phyloP scores from a whole-genome alignment of 2,888 invertebrate species.

The Agonopterix heracliana region DNA sequence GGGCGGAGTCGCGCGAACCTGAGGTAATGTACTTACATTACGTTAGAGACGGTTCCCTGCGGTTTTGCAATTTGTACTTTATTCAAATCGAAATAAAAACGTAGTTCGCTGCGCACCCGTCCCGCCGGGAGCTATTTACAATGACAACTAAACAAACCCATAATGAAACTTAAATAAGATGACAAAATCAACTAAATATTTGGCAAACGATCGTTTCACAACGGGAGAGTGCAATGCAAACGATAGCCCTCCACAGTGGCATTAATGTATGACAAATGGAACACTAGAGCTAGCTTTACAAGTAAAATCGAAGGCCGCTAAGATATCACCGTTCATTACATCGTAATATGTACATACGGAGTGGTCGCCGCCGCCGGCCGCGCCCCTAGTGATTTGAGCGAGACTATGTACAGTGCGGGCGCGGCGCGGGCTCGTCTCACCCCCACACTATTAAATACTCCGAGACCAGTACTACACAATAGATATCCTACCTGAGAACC shows the following conservation, averaged over 20 bases:
- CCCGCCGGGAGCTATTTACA: constrained; percentile 52
- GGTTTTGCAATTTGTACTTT: constrained; percentile 50
- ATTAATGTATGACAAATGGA: constrained; percentile 38
- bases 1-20: constrained; percentile 23
- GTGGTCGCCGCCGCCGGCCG: constrained; percentile 1
- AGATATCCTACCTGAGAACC: no score
- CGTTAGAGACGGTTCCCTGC: constrained; percentile 27
- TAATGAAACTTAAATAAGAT: constrained; percentile 44
- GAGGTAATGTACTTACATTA: constrained; percentile 30
- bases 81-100: constrained; percentile 30
- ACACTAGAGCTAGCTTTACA: constrained; percentile 72
- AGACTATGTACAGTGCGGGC: constrained; percentile 47
- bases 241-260: constrained; percentile 35
- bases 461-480: background rate
- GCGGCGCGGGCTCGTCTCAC: constrained; percentile 8
- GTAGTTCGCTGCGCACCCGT: constrained; percentile 33
- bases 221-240: constrained; percentile 41
- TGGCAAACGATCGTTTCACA: constrained; percentile 51
- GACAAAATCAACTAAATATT: constrained; percentile 57
- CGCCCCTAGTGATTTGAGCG: constrained; percentile 25
- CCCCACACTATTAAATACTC: background rate
- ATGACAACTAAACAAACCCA: constrained; percentile 47
- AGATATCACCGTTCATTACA: constrained; percentile 73
- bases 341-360: constrained; percentile 55
- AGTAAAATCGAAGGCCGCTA: constrained; percentile 76